A percentile compares a stretch with the other conserved stretches of the same genome.
Conservation (phyloP, 2,113 vertebrate species). For the Ancistrus triradiatus region DNA sequence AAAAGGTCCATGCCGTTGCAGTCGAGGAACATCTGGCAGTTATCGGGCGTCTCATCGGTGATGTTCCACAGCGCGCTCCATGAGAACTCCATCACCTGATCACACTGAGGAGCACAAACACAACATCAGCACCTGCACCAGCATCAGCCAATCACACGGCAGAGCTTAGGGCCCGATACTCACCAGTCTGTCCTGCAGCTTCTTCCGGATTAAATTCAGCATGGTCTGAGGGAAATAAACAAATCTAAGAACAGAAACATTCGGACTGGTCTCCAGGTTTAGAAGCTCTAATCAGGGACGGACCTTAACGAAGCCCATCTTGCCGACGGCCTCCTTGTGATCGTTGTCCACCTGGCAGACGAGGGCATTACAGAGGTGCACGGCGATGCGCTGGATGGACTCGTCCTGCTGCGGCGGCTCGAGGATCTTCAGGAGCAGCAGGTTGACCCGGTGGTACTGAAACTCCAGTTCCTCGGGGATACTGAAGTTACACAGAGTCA, state of each 20-base stretch:
- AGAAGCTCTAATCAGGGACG: not conserved
- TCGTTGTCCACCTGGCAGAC: slow-evolving; percentile 99
- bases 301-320: slow-evolving; percentile 98
- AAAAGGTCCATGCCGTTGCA: slow-evolving; percentile 96
- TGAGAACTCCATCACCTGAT: slow-evolving; percentile 99
- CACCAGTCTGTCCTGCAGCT: slow-evolving; percentile 85
- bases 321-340: slow-evolving; percentile 96
- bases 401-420: slow-evolving; percentile 90
- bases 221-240: slow-evolving; percentile 77
- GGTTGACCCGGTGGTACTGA: slow-evolving; percentile 91
- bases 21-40: slow-evolving; percentile 98
- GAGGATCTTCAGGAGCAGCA: slow-evolving; percentile 91
- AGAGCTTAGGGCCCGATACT: slow-evolving; percentile 59
- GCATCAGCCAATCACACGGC: not conserved
- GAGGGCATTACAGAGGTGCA: slow-evolving; percentile 93
- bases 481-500: slow-evolving; percentile 96
- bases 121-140: not conserved
- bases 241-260: too few species aligned
- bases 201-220: slow-evolving; percentile 97
- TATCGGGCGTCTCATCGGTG: slow-evolving; percentile 95
- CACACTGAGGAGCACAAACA: slow-evolving; percentile 71
- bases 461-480: slow-evolving; percentile 97
- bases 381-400: slow-evolving; percentile 96
- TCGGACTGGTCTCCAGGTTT: too few species aligned
- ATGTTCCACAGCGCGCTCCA: slow-evolving; percentile 99